Conservation (phyloP, 2,113 vertebrate species). For the Poecile atricapillus region DNA sequence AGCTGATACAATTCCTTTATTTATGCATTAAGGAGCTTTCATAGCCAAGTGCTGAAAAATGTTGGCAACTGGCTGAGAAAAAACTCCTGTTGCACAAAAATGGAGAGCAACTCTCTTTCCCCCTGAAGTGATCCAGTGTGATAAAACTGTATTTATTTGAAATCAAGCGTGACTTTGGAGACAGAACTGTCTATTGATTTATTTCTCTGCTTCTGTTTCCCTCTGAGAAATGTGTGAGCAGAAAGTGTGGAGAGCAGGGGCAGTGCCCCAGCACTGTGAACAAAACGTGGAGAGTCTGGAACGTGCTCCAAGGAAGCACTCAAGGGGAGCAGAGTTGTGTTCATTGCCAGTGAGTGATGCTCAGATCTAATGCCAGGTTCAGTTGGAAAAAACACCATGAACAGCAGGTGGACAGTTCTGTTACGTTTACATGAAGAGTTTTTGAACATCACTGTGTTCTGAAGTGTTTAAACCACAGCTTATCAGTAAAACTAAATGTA, state of each 20-base stretch:
- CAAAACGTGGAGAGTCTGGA: not conserved
- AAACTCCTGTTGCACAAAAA: not conserved
- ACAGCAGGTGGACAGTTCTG: not conserved
- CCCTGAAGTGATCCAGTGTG: not conserved
- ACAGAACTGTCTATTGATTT: conserved; percentile 22
- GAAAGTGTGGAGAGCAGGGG: not conserved
- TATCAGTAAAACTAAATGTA: not conserved
- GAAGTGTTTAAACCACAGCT: not conserved
- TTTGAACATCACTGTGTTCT: not conserved
- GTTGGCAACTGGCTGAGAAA: not conserved
- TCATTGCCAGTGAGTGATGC: not conserved
- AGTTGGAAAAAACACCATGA: not conserved
- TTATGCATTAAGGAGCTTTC: not conserved
- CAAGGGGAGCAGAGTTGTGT: not conserved
- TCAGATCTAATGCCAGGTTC: not conserved
- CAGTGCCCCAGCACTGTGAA: not conserved
- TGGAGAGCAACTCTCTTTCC: not conserved
- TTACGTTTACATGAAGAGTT: not conserved
- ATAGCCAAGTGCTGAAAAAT: not conserved
- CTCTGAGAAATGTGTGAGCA: not conserved
- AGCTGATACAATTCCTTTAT: not conserved
- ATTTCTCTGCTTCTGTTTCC: not conserved
- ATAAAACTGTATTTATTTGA: conserved; percentile 9
- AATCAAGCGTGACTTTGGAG: not conserved
- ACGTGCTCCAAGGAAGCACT: not conserved